Conservation (phyloP, 2,113 vertebrate genomes). For the Anarrhichthys ocellatus region DNA sequence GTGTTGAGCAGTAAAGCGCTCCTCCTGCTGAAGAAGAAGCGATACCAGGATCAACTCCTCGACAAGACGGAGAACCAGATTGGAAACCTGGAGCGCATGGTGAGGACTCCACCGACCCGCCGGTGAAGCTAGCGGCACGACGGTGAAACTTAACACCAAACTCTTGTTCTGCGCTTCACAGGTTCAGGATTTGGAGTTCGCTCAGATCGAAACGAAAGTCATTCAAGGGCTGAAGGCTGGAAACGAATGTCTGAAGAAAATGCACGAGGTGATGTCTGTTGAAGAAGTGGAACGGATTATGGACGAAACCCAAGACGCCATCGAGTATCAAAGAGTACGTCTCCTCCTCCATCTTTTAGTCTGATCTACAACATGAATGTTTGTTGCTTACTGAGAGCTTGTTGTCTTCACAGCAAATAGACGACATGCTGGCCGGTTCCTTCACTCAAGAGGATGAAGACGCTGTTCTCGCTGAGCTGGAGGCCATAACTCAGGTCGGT, state of each 20-base stretch:
- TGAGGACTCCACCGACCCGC: constrained; percentile 63
- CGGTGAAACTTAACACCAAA: neutral
- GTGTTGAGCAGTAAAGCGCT: constrained; percentile 87
- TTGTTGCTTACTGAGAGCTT: neutral
- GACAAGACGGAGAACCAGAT: constrained; percentile 96
- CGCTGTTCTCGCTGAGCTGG: constrained; percentile 91
- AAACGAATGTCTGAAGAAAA: constrained; percentile 95
- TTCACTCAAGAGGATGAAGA: constrained; percentile 93
- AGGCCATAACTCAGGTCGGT: constrained; percentile 91
- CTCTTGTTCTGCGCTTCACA: constrained; percentile 56
- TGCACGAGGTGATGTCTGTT: constrained; percentile 98
- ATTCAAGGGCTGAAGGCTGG: constrained; percentile 93
- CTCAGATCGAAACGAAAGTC: constrained; percentile 96
- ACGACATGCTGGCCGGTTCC: constrained; percentile 91
- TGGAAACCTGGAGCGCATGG: constrained; percentile 95
- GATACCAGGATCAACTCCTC: constrained; percentile 94
- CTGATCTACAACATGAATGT: accelerated
- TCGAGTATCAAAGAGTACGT: constrained; percentile 94
- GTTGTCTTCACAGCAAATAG: constrained; percentile 89
- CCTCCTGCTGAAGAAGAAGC: constrained; percentile 94
- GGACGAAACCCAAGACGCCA: constrained; percentile 94
- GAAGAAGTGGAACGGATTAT: constrained; percentile 97
- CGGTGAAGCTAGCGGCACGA: no score
- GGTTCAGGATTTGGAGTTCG: constrained; percentile 97
- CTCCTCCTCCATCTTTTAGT: no score